phyloP scores from a whole-genome alignment of 2,888 invertebrate genomes.

The Dasysyrphus tricinctus region DNA sequence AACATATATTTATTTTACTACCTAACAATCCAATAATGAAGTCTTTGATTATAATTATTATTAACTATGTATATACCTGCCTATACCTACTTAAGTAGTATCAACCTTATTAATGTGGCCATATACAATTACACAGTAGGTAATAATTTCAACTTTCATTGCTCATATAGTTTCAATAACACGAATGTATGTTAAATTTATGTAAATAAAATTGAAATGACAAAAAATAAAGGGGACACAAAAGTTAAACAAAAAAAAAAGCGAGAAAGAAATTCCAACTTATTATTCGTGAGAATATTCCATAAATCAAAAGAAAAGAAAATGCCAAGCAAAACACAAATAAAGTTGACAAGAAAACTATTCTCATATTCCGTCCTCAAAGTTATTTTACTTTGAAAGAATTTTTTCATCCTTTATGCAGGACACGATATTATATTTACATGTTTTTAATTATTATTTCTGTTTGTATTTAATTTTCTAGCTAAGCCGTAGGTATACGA shows the following conservation, averaged over 20 bases:
- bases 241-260: not conserved
- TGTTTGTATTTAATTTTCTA: slow-evolving; percentile 57
- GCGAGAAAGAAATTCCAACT: slow-evolving; percentile 52
- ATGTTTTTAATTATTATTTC: slow-evolving; percentile 68
- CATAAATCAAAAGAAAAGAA: slow-evolving; percentile 66
- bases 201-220: slow-evolving; percentile 60
- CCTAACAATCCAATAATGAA: not conserved
- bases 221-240: slow-evolving; percentile 20
- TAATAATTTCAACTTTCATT: slow-evolving; percentile 58
- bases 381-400: slow-evolving; percentile 60
- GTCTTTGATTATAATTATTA: not conserved
- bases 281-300: slow-evolving; percentile 71
- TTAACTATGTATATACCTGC: not conserved
- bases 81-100: not conserved
- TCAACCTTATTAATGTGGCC: slow-evolving; percentile 16
- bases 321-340: slow-evolving; percentile 70
- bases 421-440: slow-evolving; percentile 65
- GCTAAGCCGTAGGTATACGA: not conserved
- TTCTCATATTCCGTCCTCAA: slow-evolving; percentile 58
- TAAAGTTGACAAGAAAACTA: slow-evolving; percentile 74
- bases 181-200: slow-evolving; percentile 59
- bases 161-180: slow-evolving; percentile 53
- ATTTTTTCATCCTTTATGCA: slow-evolving; percentile 70
- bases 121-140: slow-evolving; percentile 39
- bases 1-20: not conserved